These are phyloP conservation scores for Zele albiditarsus DNA, from an alignment of 2,888 invertebrate species.

Conservation along the genomic window DNA sequence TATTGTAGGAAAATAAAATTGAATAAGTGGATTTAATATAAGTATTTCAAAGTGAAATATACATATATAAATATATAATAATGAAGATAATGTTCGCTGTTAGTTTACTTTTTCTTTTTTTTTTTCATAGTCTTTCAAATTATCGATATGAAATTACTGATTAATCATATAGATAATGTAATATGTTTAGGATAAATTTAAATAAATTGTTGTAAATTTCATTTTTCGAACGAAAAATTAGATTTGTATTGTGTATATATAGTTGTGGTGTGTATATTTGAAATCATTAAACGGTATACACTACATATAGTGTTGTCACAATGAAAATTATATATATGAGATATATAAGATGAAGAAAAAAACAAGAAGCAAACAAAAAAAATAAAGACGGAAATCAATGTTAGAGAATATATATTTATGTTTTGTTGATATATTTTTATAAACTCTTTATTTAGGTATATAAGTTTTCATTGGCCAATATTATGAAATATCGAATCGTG, in stretches of 20 bases:
- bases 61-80: neutral
- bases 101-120: neutral
- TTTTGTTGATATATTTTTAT: constrained; percentile 72
- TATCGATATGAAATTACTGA: neutral
- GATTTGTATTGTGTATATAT: constrained; percentile 67
- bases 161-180: constrained; percentile 14
- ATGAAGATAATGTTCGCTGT: neutral
- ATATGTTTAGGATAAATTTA: constrained; percentile 16
- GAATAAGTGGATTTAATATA: neutral
- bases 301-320: constrained; percentile 39
- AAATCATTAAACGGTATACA: neutral
- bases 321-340: constrained; percentile 59
- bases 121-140: neutral
- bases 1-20: neutral
- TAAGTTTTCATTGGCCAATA: constrained; percentile 49
- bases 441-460: constrained; percentile 68
- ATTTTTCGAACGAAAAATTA: constrained; percentile 52
- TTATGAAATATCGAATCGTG: constrained; percentile 34
- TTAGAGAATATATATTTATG: constrained; percentile 70
- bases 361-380: constrained; percentile 6
- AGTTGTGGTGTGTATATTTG: constrained; percentile 56
- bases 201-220: constrained; percentile 65
- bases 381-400: constrained; percentile 52
- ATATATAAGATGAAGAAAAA: constrained; percentile 53
- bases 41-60: neutral